Evolutionary conservation across 2,797 vertebrate species (phyloP).

Genomic region (Silurus aristotelis): DNA sequence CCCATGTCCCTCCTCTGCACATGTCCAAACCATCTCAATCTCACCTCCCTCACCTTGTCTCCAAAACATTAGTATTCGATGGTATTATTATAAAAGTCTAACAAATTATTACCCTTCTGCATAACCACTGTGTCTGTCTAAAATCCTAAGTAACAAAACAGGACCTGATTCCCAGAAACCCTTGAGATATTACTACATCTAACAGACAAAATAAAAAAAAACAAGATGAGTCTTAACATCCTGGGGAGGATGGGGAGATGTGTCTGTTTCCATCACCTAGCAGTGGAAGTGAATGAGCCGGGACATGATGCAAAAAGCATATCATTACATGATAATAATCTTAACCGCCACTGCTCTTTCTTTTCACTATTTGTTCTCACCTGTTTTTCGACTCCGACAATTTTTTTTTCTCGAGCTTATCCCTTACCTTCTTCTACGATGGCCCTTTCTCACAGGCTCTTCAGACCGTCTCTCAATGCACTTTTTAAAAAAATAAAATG

Average conservation of each 20-base stretch:
- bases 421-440: constrained; percentile 20
- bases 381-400: constrained; percentile 17
- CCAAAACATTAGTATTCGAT: neutral
- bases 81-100: neutral
- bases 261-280: constrained; percentile 21
- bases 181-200: neutral
- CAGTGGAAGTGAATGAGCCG: constrained; percentile 6
- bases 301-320: neutral
- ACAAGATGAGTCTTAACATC: constrained; percentile 22
- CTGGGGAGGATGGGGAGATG: neutral
- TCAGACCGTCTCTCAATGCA: neutral
- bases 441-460: neutral
- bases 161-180: neutral
- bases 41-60: too few relatives aligned
- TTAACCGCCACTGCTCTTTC: constrained; percentile 45
- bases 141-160: constrained; percentile 10
- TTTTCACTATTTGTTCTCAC: constrained; percentile 42
- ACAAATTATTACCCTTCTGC: neutral
- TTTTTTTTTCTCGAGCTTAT: constrained; percentile 8
- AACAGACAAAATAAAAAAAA: constrained; percentile 31
- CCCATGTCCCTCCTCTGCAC: too few relatives aligned
- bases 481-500: neutral
- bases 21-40: too few relatives aligned
- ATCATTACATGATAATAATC: constrained; percentile 51
- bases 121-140: constrained; percentile 1